phyloP scores from a whole-genome alignment of 1,140 invertebrate genomes.

The Frieseomelitta varia region DNA sequence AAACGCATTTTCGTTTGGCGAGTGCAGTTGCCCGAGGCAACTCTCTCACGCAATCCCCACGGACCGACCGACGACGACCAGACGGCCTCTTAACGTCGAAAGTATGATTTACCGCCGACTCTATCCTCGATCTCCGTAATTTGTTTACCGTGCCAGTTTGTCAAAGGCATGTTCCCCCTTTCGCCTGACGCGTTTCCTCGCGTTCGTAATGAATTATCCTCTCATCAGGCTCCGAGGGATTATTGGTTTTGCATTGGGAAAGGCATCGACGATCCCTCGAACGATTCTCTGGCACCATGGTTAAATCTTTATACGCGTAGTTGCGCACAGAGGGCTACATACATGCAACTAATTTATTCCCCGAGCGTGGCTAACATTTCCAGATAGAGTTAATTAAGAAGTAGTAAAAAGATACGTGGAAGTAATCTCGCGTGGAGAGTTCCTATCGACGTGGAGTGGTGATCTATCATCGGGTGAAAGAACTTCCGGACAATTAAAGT shows the following conservation, averaged over 20 bases:
- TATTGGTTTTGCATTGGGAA: conserved; percentile 22
- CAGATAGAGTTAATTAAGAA: not conserved
- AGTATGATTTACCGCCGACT: conserved; percentile 48
- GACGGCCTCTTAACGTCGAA: conserved; percentile 47
- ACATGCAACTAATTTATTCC: not conserved
- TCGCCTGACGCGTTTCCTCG: conserved; percentile 1
- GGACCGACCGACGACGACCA: not conserved
- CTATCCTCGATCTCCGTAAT: conserved; percentile 36
- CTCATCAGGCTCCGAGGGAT: not conserved
- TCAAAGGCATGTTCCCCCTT: conserved; percentile 9
- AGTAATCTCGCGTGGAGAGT: not conserved
- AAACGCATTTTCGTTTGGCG: conserved; percentile 45
- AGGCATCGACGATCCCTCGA: not conserved
- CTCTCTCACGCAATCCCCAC: conserved; percentile 39
- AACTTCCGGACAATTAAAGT: not conserved
- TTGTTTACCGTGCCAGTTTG: conserved; percentile 37
- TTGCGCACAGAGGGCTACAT: not conserved
- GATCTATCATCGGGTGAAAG: not conserved
- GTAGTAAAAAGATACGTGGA: not conserved
- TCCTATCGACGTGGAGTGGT: no score
- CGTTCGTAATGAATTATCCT: conserved; percentile 29
- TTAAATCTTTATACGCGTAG: not conserved
- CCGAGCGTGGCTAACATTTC: not conserved
- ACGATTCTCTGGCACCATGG: not conserved
- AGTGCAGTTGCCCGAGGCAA: conserved; percentile 26